A percentile compares a stretch with the other conserved stretches of the same genome.
Evolutionary conservation across 2,888 invertebrate genomes (phyloP).

Genomic region (Napeogenes inachia): DNA sequence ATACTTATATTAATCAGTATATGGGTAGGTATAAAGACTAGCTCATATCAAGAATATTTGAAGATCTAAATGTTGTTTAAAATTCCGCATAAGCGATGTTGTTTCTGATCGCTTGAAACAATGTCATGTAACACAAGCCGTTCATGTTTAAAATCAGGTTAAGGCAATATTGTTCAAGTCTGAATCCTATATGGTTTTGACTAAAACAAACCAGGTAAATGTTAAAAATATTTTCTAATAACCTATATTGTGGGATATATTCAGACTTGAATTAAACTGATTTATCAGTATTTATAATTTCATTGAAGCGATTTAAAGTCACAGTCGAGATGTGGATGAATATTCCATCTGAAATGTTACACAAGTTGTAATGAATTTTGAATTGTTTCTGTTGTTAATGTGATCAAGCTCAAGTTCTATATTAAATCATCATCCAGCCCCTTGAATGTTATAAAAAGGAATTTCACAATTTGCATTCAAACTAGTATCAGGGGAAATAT

Average conservation of each 20-base stretch:
- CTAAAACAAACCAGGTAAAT: neutral
- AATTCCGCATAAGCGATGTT: constrained; percentile 54
- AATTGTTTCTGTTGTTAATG: neutral
- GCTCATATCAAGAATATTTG: constrained; percentile 51
- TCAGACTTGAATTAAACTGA: constrained; percentile 3
- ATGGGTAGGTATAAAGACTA: constrained; percentile 64
- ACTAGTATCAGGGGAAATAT: constrained; percentile 2
- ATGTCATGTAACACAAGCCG: constrained; percentile 56
- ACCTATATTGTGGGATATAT: neutral
- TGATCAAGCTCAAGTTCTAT: neutral
- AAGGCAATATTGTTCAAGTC: constrained; percentile 36
- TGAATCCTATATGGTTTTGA: constrained; percentile 1
- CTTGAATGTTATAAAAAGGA: neutral
- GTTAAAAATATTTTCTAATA: constrained; percentile 7
- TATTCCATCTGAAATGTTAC: constrained; percentile 37
- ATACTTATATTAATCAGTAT: constrained; percentile 30
- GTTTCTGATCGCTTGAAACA: constrained; percentile 67
- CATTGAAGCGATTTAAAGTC: constrained; percentile 47
- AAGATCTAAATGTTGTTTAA: constrained; percentile 31
- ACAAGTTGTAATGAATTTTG: neutral
- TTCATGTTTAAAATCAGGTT: constrained; percentile 41
- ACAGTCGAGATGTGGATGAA: constrained; percentile 36
- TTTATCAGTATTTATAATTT: constrained; percentile 28
- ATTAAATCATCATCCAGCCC: neutral
- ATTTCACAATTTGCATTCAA: neutral